Conservation (phyloP, 2,888 invertebrate genomes). For the Leptinotarsa juncta region DNA sequence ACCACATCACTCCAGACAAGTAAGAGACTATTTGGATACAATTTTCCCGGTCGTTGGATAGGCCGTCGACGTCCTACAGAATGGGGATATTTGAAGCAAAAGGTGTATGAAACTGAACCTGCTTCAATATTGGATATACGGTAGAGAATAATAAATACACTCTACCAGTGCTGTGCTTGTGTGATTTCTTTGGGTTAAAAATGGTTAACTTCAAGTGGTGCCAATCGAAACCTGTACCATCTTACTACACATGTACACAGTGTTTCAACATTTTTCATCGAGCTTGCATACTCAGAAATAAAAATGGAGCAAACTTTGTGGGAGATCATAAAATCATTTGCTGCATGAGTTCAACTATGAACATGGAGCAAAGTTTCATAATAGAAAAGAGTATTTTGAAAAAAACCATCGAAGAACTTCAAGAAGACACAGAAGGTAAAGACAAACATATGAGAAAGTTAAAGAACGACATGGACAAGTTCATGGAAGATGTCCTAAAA, state of each 20-base stretch:
- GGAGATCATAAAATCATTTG: constrained; percentile 7
- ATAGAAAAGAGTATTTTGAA: constrained; percentile 3
- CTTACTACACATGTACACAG: neutral
- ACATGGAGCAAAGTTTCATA: constrained; percentile 3
- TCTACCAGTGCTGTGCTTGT: constrained; percentile 4
- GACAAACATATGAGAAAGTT: constrained; percentile 12
- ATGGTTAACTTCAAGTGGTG: neutral
- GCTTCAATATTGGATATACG: too few relatives aligned
- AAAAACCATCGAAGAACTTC: constrained; percentile 14
- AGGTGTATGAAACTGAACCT: too few relatives aligned
- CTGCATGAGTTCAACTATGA: constrained; percentile 2
- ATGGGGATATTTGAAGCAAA: too few relatives aligned
- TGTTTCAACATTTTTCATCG: neutral
- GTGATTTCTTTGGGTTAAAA: neutral
- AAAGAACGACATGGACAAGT: neutral
- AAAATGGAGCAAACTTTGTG: neutral
- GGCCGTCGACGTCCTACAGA: too few relatives aligned
- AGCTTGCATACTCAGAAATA: constrained; percentile 10
- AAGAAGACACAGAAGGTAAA: neutral
- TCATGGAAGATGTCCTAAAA: neutral
- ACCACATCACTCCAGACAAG: too few relatives aligned
- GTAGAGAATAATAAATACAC: constrained; percentile 9
- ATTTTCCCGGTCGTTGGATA: too few relatives aligned
- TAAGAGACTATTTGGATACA: too few relatives aligned
- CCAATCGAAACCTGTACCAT: neutral